A percentile compares a stretch with the other conserved stretches of the same genome.
phyloP scores from a whole-genome alignment of 30 jellyfish, hydroid and myxozoan genomes.

The Cassiopea andromeda region DNA sequence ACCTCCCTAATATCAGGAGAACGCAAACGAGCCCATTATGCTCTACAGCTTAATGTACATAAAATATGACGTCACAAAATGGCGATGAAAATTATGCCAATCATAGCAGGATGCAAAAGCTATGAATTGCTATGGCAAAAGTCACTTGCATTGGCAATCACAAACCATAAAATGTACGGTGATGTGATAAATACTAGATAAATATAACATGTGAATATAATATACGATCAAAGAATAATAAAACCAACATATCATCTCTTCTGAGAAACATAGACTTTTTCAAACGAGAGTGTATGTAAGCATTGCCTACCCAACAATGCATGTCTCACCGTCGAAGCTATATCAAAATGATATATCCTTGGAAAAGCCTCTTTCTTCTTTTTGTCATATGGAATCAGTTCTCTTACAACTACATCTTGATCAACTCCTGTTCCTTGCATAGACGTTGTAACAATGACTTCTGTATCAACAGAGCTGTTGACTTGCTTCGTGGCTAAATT shows the following conservation, averaged over 20 bases:
- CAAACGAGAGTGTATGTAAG: no score
- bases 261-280: no score
- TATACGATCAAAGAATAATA: no score
- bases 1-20: no score
- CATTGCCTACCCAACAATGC: neutral
- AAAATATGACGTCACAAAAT: neutral
- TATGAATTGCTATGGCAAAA: neutral
- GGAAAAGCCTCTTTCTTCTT: constrained; percentile 71
- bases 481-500: constrained; percentile 13
- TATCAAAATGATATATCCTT: constrained; percentile 82
- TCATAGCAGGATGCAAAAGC: no score
- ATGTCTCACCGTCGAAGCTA: constrained; percentile 66
- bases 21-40: no score
- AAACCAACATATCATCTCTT: no score
- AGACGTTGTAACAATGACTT: constrained; percentile 50
- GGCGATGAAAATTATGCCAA: neutral
- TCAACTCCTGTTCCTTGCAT: constrained; percentile 72
- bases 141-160: neutral
- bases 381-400: constrained; percentile 58
- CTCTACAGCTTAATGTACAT: no score
- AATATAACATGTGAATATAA: no score
- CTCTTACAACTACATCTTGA: constrained; percentile 50
- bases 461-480: constrained; percentile 27
- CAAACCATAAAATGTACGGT: no score
- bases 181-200: no score